These are phyloP conservation scores for Alitta virens DNA, from an alignment of 2,888 invertebrate species.

Conservation along the genomic window DNA sequence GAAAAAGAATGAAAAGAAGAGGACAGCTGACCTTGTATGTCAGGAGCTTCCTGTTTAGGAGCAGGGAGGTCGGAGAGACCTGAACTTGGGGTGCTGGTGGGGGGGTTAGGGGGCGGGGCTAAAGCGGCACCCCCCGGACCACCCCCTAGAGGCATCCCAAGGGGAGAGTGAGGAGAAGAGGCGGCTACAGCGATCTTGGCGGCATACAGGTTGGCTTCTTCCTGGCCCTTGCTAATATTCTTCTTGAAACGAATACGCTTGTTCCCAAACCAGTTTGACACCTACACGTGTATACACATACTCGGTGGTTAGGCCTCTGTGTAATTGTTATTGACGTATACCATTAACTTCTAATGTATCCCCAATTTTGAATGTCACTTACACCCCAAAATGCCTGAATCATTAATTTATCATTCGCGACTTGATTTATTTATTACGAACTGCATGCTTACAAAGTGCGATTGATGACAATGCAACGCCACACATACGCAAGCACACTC, in stretches of 20 bases:
- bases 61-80: neutral
- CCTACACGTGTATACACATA: conserved; percentile 61
- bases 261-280: conserved; percentile 99
- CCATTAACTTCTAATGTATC: no score
- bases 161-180: neutral
- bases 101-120: neutral
- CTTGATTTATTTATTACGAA: no score
- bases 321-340: neutral
- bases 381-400: no score
- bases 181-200: conserved; percentile 70
- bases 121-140: neutral
- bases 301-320: neutral
- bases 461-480: no score
- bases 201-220: conserved; percentile 97
- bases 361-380: no score
- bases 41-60: neutral
- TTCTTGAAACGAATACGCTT: conserved; percentile 99
- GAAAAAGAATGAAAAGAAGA: neutral
- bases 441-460: no score
- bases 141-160: neutral
- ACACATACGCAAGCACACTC: no score
- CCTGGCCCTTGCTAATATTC: conserved; percentile 98
- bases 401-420: no score
- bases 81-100: neutral
- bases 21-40: neutral